These are phyloP conservation scores for Andrena marginata DNA, from an alignment of 2,888 invertebrate genomes.

Conservation along the genomic window DNA sequence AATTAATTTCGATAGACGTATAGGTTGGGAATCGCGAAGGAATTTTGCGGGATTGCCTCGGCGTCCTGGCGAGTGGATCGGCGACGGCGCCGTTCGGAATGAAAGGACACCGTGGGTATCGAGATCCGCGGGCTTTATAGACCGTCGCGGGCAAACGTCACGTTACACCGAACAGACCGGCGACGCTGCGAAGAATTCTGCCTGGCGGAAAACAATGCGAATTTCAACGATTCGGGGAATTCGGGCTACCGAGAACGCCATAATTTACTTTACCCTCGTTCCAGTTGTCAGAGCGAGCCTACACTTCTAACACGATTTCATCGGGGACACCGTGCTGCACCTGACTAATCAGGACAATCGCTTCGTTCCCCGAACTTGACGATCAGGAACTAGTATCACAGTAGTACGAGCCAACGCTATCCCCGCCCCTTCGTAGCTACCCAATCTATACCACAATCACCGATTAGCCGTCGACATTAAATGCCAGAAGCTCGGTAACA, in stretches of 20 bases:
- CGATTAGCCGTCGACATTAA: background rate
- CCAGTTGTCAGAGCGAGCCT: background rate
- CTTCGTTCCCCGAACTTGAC: background rate
- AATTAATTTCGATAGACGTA: constrained; percentile 51
- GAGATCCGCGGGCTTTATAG: constrained; percentile 31
- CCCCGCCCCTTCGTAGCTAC: background rate
- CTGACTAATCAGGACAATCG: background rate
- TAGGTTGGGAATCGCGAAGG: constrained; percentile 2
- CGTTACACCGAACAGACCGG: constrained; percentile 20
- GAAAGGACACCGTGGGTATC: constrained; percentile 5
- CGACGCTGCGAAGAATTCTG: constrained; percentile 16
- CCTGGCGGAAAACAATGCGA: constrained; percentile 52
- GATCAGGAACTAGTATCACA: background rate
- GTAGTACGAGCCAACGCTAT: background rate
- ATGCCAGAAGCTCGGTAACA: background rate
- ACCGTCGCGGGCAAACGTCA: constrained; percentile 30
- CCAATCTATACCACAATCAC: background rate
- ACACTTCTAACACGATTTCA: background rate
- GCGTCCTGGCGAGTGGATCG: background rate
- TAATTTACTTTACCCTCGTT: constrained; percentile 17
- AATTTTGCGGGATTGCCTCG: constrained; percentile 18
- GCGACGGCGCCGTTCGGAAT: background rate
- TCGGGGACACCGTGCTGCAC: background rate
- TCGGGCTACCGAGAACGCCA: constrained; percentile 12
- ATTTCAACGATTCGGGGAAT: constrained; percentile 38